Evolutionary conservation across 2,888 invertebrate genomes (phyloP).

Genomic region (Thalpophila matura): DNA sequence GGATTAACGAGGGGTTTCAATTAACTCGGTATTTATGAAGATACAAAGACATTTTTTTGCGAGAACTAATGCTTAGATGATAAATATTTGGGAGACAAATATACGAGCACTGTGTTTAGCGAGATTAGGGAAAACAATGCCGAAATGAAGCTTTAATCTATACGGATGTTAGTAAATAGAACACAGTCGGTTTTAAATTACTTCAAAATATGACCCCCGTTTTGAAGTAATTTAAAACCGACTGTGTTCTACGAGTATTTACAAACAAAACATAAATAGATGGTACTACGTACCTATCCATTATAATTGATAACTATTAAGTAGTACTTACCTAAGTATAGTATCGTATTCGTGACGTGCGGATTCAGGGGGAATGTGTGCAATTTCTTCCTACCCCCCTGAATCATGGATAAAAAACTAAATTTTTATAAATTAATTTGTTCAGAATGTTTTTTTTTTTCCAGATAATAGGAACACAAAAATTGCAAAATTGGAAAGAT

Average conservation of each 20-base stretch:
- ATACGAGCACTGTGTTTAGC: conserved; percentile 26
- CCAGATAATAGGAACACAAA: no score
- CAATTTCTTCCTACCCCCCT: no score
- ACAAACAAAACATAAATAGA: conserved; percentile 27
- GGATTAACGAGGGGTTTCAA: conserved; percentile 54
- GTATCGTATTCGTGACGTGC: conserved; percentile 5
- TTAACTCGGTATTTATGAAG: conserved; percentile 54
- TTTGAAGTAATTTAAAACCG: conserved; percentile 48
- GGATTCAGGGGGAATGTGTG: no score
- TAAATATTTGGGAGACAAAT: conserved; percentile 27
- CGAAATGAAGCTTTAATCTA: conserved; percentile 27
- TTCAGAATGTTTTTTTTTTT: no score
- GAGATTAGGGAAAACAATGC: conserved; percentile 28
- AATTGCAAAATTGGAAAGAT: no score
- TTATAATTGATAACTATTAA: background rate
- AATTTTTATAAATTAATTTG: no score
- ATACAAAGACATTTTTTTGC: conserved; percentile 39
- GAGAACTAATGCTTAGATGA: conserved; percentile 17
- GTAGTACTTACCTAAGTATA: background rate
- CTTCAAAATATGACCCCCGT: conserved; percentile 52
- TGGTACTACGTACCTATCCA: background rate
- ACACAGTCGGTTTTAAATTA: conserved; percentile 41
- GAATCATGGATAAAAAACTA: no score
- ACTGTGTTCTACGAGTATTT: conserved; percentile 33
- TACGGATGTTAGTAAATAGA: conserved; percentile 31